phyloP scores from a whole-genome alignment of 2,888 invertebrate species.

The Eupithecia tripunctaria region DNA sequence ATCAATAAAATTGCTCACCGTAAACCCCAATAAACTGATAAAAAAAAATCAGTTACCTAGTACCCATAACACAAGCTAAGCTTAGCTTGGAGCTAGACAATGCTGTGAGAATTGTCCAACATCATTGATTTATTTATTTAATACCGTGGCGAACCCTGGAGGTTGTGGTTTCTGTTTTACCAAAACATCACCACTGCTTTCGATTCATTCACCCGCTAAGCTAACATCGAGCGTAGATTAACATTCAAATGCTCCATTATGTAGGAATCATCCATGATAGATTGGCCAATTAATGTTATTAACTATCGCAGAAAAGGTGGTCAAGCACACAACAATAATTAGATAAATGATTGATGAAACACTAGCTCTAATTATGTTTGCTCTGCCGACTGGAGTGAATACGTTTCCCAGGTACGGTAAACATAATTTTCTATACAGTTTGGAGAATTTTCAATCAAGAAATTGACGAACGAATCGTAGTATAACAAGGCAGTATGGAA shows the following conservation, averaged over 20 bases:
- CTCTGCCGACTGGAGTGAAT: constrained; percentile 1
- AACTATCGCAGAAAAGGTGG: constrained; percentile 23
- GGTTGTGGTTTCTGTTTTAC: neutral
- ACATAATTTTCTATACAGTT: neutral
- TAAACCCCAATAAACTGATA: neutral
- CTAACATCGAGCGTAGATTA: neutral
- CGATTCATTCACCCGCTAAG: neutral
- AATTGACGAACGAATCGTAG: neutral
- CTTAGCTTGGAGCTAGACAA: too few relatives aligned
- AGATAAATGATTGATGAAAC: constrained; percentile 21
- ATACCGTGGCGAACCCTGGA: too few relatives aligned
- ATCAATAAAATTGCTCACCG: neutral
- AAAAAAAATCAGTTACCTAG: too few relatives aligned
- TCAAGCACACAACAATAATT: constrained; percentile 28
- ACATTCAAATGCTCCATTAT: neutral
- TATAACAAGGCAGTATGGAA: neutral
- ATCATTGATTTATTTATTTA: too few relatives aligned
- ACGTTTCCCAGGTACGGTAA: neutral
- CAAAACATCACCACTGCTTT: neutral
- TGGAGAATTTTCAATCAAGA: neutral
- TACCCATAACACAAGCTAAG: too few relatives aligned
- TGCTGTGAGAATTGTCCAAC: too few relatives aligned
- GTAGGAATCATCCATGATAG: neutral
- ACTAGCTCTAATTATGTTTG: constrained; percentile 16
- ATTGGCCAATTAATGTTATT: constrained; percentile 19